Percentiles rank a stretch among this genome's conserved stretches.
Conservation (phyloP, 2,797 vertebrate genomes). For the Caiman crocodilus region DNA sequence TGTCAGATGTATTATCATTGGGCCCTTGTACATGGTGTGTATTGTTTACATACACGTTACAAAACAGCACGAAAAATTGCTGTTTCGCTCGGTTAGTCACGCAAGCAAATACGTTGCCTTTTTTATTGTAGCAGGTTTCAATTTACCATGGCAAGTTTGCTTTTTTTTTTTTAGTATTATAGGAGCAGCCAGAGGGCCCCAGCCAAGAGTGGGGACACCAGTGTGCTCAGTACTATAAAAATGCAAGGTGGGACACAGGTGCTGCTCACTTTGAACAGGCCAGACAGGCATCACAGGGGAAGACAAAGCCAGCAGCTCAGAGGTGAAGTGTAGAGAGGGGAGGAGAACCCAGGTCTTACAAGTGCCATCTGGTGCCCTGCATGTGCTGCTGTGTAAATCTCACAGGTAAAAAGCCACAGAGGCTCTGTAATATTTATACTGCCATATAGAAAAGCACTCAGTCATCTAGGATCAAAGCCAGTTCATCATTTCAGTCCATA, state of each 20-base stretch:
- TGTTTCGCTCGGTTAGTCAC: no score
- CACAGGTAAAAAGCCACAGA: no score
- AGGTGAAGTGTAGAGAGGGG: accelerated
- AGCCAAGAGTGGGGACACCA: accelerated
- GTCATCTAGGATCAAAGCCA: neutral
- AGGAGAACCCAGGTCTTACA: neutral
- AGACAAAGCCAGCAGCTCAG: neutral
- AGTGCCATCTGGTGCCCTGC: neutral
- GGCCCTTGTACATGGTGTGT: no score
- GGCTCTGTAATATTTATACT: neutral
- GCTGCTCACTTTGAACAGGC: neutral
- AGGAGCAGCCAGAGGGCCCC: neutral
- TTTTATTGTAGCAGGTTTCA: no score
- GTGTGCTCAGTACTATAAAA: neutral
- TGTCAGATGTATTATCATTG: no score
- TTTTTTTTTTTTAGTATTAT: neutral
- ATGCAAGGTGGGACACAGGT: neutral
- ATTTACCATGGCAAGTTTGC: neutral
- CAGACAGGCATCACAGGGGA: neutral
- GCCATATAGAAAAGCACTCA: neutral
- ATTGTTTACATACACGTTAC: no score
- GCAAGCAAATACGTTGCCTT: no score
- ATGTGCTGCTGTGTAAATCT: no score
- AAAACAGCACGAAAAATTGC: no score
- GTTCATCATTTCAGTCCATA: slow-evolving; percentile 24